phyloP scores from a whole-genome alignment of 53 echinoderm and acorn worm species.

The Paracentrotus lividus region DNA sequence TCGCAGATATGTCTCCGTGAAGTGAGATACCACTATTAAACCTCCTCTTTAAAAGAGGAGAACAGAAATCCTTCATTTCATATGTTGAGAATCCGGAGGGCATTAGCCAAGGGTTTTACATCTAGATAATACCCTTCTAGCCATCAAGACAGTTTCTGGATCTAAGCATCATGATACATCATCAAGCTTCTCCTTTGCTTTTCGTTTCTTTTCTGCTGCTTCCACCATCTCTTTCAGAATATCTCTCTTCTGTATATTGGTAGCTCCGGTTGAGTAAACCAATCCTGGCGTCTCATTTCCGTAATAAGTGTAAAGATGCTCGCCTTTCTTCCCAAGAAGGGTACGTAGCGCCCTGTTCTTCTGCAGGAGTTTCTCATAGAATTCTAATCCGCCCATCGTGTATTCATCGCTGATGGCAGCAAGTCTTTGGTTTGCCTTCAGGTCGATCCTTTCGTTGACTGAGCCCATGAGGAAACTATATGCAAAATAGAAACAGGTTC shows the following conservation, averaged over 20 bases:
- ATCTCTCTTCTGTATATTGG: constrained; percentile 82
- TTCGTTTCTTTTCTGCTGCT: constrained; percentile 39
- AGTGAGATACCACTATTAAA: no score
- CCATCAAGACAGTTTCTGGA: no score
- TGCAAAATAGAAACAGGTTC: constrained; percentile 63
- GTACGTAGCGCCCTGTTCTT: constrained; percentile 85
- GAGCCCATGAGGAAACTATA: constrained; percentile 81
- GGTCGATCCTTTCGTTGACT: constrained; percentile 81
- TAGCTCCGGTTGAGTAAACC: constrained; percentile 80
- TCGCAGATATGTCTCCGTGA: no score
- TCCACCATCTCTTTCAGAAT: constrained; percentile 75
- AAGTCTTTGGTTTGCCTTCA: constrained; percentile 76
- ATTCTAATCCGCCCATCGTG: constrained; percentile 86
- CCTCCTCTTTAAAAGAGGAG: no score
- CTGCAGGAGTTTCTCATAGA: constrained; percentile 83
- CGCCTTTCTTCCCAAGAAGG: constrained; percentile 83
- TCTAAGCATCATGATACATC: neutral
- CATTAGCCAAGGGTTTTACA: no score
- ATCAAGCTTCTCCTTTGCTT: neutral
- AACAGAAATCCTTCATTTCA: no score
- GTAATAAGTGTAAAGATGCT: constrained; percentile 90
- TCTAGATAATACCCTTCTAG: no score
- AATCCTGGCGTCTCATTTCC: constrained; percentile 85
- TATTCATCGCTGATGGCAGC: constrained; percentile 80
- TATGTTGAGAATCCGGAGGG: no score